A percentile compares a stretch with the other conserved stretches of the same genome.
Evolutionary conservation across 2,797 vertebrate genomes (phyloP).

Genomic region (Sorex maritimensis): DNA sequence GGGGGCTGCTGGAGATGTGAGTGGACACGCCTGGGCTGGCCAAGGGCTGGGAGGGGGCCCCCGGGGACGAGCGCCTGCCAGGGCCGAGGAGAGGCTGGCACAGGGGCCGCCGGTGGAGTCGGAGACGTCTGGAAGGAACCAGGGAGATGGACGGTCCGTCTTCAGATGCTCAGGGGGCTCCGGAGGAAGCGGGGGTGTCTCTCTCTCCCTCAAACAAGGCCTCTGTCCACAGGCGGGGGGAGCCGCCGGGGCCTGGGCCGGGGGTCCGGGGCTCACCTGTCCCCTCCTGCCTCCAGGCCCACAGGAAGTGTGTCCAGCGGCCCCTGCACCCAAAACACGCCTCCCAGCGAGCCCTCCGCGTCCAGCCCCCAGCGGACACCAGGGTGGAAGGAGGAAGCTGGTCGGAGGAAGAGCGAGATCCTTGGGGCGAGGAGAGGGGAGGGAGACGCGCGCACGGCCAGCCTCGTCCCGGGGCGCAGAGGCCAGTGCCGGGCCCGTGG

Average conservation of each 20-base stretch:
- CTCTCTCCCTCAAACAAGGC: conserved; percentile 79
- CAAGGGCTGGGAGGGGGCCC: not conserved
- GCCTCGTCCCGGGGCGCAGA: no score
- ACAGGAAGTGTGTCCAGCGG: conserved; percentile 52
- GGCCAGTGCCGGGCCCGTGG: no score
- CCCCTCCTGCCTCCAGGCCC: conserved; percentile 74
- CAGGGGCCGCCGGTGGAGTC: no score
- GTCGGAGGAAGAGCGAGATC: not conserved
- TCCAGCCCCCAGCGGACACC: not conserved
- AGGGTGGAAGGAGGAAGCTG: no score
- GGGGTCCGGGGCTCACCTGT: conserved; percentile 64
- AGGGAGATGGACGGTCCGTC: conserved; percentile 52
- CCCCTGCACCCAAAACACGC: not conserved
- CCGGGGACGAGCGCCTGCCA: rapidly evolving
- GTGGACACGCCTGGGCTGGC: rapidly evolving
- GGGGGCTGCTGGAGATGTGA: not conserved
- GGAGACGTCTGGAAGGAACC: no score
- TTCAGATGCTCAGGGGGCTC: conserved; percentile 77
- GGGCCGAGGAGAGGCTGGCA: not conserved
- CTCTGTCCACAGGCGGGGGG: conserved; percentile 76
- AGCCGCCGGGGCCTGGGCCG: conserved; percentile 80
- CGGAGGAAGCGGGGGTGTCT: conserved; percentile 66
- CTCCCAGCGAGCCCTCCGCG: conserved; percentile 47
- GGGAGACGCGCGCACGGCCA: no score
- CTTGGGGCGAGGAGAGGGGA: no score